A percentile compares a stretch with the other conserved stretches of the same genome.
Evolutionary conservation across 2,888 invertebrate genomes (phyloP).

Genomic region (Drosophila infuscata): DNA sequence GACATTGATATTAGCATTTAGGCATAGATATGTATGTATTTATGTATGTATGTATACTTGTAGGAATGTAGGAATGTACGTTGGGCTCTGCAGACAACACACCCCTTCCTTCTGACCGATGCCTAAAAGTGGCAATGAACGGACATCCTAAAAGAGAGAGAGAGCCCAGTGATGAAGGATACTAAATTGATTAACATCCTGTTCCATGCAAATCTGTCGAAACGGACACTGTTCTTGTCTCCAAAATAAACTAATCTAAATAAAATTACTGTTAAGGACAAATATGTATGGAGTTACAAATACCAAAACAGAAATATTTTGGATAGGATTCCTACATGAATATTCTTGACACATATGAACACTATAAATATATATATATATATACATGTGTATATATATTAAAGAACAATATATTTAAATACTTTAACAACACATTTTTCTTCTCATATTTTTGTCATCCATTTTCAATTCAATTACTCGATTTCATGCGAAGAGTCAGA

Average conservation of each 20-base stretch:
- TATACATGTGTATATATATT: not conserved
- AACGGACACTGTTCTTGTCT: conserved; percentile 3
- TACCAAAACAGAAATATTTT: not conserved
- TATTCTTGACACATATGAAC: not conserved
- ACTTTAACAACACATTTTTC: not conserved
- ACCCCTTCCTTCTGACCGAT: not conserved
- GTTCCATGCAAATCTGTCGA: conserved; percentile 7
- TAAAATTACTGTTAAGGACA: not conserved
- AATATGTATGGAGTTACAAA: not conserved
- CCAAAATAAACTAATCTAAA: not conserved
- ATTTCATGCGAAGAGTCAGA: conserved; percentile 10
- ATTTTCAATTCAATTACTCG: conserved; percentile 20
- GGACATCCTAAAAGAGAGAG: conserved; percentile 3
- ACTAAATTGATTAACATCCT: conserved; percentile 27
- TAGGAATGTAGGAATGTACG: not conserved
- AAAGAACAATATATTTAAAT: not conserved
- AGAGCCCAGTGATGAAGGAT: conserved; percentile 1
- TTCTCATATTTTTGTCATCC: not conserved
- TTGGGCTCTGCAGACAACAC: not conserved
- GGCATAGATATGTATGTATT: conserved; percentile 61
- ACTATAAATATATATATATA: not conserved
- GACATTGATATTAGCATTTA: conserved; percentile 75
- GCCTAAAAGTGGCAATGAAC: conserved; percentile 14
- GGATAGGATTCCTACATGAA: not conserved
- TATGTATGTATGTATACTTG: not conserved